A percentile compares a stretch with the other conserved stretches of the same genome.
phyloP scores from a whole-genome alignment of 2,113 vertebrate species.

The Alexandromys fortis region DNA sequence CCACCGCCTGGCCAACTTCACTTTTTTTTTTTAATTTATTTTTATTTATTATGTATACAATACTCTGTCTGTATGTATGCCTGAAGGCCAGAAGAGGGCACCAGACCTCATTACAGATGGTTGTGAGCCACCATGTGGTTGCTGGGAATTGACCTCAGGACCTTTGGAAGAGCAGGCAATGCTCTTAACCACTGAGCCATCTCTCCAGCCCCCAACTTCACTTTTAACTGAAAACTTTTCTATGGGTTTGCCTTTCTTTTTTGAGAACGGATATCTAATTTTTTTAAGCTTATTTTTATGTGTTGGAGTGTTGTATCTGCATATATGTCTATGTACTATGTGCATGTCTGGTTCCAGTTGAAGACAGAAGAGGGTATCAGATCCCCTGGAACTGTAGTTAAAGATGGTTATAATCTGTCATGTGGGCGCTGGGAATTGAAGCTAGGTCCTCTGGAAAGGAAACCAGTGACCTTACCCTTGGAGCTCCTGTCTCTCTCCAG shows the following conservation, averaged over 20 bases:
- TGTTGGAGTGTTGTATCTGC: background rate
- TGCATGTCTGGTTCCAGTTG: background rate
- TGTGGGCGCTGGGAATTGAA: background rate
- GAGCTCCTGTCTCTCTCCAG: background rate
- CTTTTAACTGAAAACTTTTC: background rate
- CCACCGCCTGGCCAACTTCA: too few relatives aligned
- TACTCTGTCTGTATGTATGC: too few relatives aligned
- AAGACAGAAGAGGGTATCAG: background rate
- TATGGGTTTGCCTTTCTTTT: background rate
- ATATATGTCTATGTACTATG: background rate
- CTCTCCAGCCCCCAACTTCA: too few relatives aligned
- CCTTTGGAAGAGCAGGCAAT: too few relatives aligned
- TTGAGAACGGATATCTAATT: background rate
- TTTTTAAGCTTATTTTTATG: background rate
- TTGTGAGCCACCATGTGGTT: too few relatives aligned
- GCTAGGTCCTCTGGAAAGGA: background rate
- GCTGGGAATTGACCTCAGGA: too few relatives aligned
- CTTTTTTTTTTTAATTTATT: too few relatives aligned
- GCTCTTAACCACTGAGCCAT: too few relatives aligned
- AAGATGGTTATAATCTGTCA: background rate
- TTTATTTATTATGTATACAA: too few relatives aligned
- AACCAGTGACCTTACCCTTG: background rate
- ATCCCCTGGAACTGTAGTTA: background rate
- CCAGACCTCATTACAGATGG: too few relatives aligned
- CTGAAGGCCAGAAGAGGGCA: too few relatives aligned